A percentile compares a stretch with the other conserved stretches of the same genome.
Evolutionary conservation across 1,140 invertebrate species (phyloP).

Genomic region (Homalodisca vitripennis): DNA sequence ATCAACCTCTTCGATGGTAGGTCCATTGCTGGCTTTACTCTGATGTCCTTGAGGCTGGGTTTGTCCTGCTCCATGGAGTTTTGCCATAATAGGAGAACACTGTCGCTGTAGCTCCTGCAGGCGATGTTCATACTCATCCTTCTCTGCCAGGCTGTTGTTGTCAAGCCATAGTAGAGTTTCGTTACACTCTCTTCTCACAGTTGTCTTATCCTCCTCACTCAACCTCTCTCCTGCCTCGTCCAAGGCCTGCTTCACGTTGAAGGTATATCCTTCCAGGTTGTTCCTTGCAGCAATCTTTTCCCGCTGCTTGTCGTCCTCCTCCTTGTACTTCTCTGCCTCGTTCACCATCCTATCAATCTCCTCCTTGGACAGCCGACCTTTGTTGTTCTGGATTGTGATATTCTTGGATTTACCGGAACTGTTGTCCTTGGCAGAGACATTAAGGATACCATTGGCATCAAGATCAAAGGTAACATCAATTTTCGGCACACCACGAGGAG

Average conservation of each 20-base stretch:
- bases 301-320: conserved; percentile 57
- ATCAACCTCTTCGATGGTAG: too few species aligned
- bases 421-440: conserved; percentile 59
- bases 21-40: too few species aligned
- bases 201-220: conserved; percentile 46
- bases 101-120: conserved; percentile 67
- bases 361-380: conserved; percentile 54
- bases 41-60: too few species aligned
- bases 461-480: too few species aligned
- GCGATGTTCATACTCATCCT: too few species aligned
- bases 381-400: conserved; percentile 59
- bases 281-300: too few species aligned
- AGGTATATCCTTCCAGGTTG: too few species aligned
- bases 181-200: conserved; percentile 49
- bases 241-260: too few species aligned
- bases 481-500: too few species aligned
- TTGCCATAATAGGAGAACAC: conserved; percentile 73
- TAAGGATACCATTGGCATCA: conserved; percentile 70
- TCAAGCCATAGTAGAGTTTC: conserved; percentile 60
- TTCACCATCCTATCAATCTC: conserved; percentile 63
- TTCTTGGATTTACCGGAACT: too few species aligned
- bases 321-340: conserved; percentile 64
- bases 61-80: too few species aligned
- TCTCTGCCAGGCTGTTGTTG: conserved; percentile 56
- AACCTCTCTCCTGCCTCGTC: conserved; percentile 48